Evolutionary conservation across 2,797 vertebrate species (phyloP), one percentile per base, ranked within the genome.

Genomic region (Eupleurogrammus muticus): DNA sequence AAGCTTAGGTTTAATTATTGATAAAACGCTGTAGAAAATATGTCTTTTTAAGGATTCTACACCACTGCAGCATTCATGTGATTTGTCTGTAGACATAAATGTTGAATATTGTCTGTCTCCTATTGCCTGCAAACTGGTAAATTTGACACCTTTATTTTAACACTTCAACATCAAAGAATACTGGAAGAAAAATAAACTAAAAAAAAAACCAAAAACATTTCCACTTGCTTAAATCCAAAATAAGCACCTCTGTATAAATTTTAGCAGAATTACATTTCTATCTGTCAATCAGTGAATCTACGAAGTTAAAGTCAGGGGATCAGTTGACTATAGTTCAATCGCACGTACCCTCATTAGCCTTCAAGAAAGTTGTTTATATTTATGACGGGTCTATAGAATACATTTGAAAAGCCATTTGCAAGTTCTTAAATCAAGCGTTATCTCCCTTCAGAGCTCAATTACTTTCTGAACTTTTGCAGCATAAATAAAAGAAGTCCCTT

Each of bases 231-330:
- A 19, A 59, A 35, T 1, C 0, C 14, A 46, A 36, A 35, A 58
- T 16, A 70, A 35, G 5, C 0, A 0, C 4, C 3, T 40, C 24
- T 20, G 20, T 34, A 9, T 32, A 47, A 53, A 46, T 24, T 13
- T 21, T 55, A 4, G 11, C 44, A 20, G 23, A 52, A 55, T 79
- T 51, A n/a, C 0, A 49, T 52, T 62, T 10, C 3, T 52, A 59
- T 36, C 34, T 40, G 5, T 51, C 2, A 1, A 19, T 54, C 5
- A 52, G 57, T 53, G 14, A 67, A 61, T 66, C 38, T 48, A 36
- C 38, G 71, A 79, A 70, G 63, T 49, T 44, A 17, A 75, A 64
- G 16, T 77, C n/a, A 70, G 58, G 46, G 50, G 63, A 73, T 73
- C 9, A 52, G 54, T 21, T 47, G 23, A 48, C 9, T 44, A 44